Percentiles rank a stretch among this genome's conserved stretches.
Conservation (phyloP, 37 sponge, comb jelly and placozoan genomes). For the Cladorhizidae sp. region DNA sequence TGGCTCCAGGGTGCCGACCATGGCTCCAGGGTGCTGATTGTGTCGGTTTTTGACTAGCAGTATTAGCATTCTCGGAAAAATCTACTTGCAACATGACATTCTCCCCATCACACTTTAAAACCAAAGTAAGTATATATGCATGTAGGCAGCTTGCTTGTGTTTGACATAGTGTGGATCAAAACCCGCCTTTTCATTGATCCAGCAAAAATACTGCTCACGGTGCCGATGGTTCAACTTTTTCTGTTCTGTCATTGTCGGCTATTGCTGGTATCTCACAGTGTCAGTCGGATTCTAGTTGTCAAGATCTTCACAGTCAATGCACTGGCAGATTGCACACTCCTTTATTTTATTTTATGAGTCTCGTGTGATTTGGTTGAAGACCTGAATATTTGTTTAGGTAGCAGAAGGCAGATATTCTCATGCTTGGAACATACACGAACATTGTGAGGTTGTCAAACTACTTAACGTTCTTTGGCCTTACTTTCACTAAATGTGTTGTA, state of each 20-base stretch:
- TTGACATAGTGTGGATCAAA: slow-evolving; percentile 46
- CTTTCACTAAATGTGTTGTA: slow-evolving; percentile 22
- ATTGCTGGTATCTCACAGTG: slow-evolving; percentile 29
- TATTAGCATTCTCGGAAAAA: slow-evolving; percentile 37
- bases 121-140: slow-evolving; percentile 2
- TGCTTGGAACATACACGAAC: slow-evolving; percentile 50
- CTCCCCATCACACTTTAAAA: slow-evolving; percentile 9
- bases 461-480: slow-evolving; percentile 45
- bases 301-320: slow-evolving; percentile 25
- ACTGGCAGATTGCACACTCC: slow-evolving; percentile 30
- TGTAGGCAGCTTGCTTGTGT: slow-evolving; percentile 24
- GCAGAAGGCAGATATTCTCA: slow-evolving; percentile 51
- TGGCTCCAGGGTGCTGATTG: slow-evolving; percentile 42
- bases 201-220: slow-evolving; percentile 4
- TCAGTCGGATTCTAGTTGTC: not conserved
- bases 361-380: slow-evolving; percentile 38
- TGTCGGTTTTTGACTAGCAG: not conserved
- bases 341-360: not conserved
- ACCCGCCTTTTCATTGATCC: slow-evolving; percentile 24
- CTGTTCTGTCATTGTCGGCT: slow-evolving; percentile 18
- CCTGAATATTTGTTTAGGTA: slow-evolving; percentile 24
- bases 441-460: slow-evolving; percentile 45
- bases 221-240: slow-evolving; percentile 42
- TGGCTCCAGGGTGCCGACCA: slow-evolving; percentile 27
- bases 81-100: slow-evolving; percentile 37